phyloP scores from a whole-genome alignment of 2,113 vertebrate species.

The Lepus timidus region DNA sequence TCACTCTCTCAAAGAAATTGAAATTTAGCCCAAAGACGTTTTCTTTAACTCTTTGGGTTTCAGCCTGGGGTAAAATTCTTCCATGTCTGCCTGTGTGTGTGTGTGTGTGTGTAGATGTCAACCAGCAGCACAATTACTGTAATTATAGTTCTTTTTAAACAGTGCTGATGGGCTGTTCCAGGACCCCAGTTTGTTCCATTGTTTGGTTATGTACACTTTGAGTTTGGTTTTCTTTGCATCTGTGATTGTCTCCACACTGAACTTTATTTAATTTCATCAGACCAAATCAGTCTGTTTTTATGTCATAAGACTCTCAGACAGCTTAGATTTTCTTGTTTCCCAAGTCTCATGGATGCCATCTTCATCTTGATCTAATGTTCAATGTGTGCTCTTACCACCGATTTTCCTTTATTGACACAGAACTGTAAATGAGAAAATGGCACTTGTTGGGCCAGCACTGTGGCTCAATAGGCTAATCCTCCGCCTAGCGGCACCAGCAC shows the following conservation, averaged over 20 bases:
- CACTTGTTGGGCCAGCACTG: background rate
- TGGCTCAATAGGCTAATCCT: too few species aligned
- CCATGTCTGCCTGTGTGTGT: too few species aligned
- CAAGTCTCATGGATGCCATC: background rate
- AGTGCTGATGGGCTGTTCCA: background rate
- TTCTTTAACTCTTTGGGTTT: constrained; percentile 1
- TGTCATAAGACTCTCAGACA: constrained; percentile 15
- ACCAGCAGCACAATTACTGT: background rate
- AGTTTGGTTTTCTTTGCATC: background rate
- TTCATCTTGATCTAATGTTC: constrained; percentile 30
- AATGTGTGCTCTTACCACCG: constrained; percentile 23
- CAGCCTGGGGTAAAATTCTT: background rate
- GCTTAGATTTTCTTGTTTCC: constrained; percentile 33
- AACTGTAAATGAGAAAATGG: constrained; percentile 46
- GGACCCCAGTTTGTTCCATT: background rate
- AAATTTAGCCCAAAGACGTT: background rate
- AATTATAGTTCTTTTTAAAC: background rate
- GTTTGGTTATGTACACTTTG: background rate
- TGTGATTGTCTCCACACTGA: background rate
- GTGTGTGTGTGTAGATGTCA: background rate
- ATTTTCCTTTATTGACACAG: constrained; percentile 50
- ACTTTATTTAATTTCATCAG: background rate
- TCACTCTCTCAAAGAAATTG: too few species aligned
- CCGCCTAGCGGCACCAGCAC: too few species aligned
- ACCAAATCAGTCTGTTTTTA: constrained; percentile 11